phyloP scores from a whole-genome alignment of 2,113 vertebrate species.

The Chamaetylas fuelleborni region DNA sequence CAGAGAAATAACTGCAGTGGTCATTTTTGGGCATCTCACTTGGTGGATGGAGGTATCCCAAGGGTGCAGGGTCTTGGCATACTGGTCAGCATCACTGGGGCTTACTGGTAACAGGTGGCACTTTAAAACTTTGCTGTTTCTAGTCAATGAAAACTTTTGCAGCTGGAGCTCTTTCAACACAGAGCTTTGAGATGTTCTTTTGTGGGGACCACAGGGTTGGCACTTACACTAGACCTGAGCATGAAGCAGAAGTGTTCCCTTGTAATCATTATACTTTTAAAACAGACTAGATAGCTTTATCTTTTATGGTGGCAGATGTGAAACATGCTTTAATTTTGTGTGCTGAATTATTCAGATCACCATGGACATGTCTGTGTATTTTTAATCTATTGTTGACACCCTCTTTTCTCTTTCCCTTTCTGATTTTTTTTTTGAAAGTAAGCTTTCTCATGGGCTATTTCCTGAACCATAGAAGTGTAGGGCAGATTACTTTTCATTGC shows the following conservation, averaged over 20 bases:
- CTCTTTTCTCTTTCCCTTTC: neutral
- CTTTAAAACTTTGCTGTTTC: neutral
- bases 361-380: neutral
- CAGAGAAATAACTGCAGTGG: accelerated
- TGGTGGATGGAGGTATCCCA: neutral
- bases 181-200: neutral
- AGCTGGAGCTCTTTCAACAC: conserved; percentile 1
- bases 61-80: neutral
- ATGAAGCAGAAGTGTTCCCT: neutral
- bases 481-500: neutral
- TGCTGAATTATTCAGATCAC: conserved; percentile 46
- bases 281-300: conserved; percentile 13
- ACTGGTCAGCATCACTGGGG: accelerated
- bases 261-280: conserved; percentile 24
- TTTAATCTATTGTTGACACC: neutral
- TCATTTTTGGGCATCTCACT: neutral
- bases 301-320: conserved; percentile 31
- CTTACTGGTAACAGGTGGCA: neutral
- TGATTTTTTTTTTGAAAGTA: neutral
- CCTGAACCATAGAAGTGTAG: neutral
- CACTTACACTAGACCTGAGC: neutral
- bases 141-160: conserved; percentile 1
- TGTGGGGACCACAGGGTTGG: neutral
- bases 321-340: conserved; percentile 42
- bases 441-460: neutral